phyloP scores from a whole-genome alignment of 2,113 vertebrate genomes.

The Phalacrocorax pelagicus region DNA sequence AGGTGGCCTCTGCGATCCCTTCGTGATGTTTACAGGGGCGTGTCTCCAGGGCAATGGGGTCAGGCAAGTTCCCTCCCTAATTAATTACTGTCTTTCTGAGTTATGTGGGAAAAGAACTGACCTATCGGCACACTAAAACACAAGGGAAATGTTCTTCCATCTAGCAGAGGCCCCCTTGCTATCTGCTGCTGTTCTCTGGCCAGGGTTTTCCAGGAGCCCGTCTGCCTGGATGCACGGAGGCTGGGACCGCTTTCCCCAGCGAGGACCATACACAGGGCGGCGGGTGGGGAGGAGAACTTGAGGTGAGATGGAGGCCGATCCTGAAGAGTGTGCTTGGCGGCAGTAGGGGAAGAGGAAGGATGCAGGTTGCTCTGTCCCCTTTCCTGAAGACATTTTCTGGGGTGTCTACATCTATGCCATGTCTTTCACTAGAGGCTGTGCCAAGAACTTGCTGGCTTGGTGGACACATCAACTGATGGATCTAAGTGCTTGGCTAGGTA shows the following conservation, averaged over 20 bases:
- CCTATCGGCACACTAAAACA: neutral
- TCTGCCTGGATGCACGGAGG: neutral
- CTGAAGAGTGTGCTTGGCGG: neutral
- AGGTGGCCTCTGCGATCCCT: slow-evolving; percentile 1
- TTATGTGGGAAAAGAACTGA: slow-evolving; percentile 57
- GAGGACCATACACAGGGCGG: accelerated
- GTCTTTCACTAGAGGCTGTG: neutral
- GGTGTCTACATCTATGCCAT: neutral
- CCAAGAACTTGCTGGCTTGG: neutral
- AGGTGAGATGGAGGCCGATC: neutral
- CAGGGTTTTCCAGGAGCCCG: neutral
- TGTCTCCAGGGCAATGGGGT: slow-evolving; percentile 24
- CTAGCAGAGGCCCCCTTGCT: neutral
- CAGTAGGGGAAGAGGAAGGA: neutral
- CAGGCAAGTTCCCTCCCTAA: slow-evolving; percentile 40
- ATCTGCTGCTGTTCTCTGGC: neutral
- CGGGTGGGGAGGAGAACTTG: neutral
- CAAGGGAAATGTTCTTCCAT: slow-evolving; percentile 2
- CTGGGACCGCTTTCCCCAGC: neutral
- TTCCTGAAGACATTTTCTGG: neutral
- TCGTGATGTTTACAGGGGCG: slow-evolving; percentile 11
- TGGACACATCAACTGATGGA: neutral
- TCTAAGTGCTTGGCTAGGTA: neutral
- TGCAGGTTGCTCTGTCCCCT: neutral
- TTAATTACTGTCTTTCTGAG: slow-evolving; percentile 46